Percentiles rank a stretch among this genome's conserved stretches.
These are phyloP conservation scores for Tokudaia tokunoshimensis DNA, from an alignment of 2,797 vertebrate genomes.

Conservation along the genomic window DNA sequence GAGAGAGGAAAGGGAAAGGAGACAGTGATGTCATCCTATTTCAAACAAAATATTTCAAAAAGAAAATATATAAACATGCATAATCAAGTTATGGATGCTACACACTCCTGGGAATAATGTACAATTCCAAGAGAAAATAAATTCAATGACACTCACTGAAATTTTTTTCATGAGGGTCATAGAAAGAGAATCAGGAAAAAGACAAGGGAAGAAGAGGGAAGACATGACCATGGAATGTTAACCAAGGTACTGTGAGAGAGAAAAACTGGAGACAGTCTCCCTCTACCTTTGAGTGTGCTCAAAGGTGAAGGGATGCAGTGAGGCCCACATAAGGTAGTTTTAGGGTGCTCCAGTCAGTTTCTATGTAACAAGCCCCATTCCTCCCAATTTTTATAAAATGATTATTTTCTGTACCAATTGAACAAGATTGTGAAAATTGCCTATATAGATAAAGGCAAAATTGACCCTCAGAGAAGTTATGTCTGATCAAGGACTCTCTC, in stretches of 20 bases:
- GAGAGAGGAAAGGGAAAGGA: not conserved
- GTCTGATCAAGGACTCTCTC: too few relatives aligned
- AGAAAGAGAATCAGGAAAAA: not conserved
- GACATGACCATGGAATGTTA: rapidly evolving
- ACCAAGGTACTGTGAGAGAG: not conserved
- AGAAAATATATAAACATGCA: not conserved
- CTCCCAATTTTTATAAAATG: not conserved
- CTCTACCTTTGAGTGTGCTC: too few relatives aligned
- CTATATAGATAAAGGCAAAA: not conserved
- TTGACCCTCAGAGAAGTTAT: not conserved
- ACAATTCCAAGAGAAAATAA: not conserved
- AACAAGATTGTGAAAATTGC: not conserved
- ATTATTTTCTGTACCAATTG: not conserved
- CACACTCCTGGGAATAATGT: not conserved
- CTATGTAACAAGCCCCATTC: not conserved
- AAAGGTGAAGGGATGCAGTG: too few relatives aligned
- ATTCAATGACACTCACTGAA: not conserved
- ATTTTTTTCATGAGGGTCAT: not conserved
- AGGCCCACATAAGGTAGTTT: too few relatives aligned
- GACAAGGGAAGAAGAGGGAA: not conserved
- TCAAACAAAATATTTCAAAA: not conserved
- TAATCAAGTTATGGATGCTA: not conserved
- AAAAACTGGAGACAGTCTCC: not conserved
- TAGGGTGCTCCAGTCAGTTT: not conserved
- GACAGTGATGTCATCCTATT: not conserved